Conservation (phyloP, 2,797 vertebrate genomes). For the Agapornis canus region DNA sequence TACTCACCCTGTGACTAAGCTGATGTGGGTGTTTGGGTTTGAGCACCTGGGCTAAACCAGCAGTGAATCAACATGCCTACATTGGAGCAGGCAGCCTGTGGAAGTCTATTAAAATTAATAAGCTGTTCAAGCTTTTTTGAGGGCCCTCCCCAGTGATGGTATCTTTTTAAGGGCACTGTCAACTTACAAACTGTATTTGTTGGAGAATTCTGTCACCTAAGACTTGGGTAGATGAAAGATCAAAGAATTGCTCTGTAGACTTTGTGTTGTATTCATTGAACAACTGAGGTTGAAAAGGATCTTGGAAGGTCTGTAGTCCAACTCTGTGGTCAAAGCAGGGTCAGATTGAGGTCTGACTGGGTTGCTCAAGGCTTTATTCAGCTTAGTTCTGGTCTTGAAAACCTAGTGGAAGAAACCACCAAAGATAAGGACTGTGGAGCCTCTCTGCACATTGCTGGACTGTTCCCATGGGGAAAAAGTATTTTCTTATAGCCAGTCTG, state of each 20-base stretch:
- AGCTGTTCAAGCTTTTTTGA: not conserved
- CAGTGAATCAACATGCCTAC: not conserved
- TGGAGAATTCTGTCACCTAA: not conserved
- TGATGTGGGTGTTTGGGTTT: not conserved
- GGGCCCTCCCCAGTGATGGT: not conserved
- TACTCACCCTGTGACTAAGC: not conserved
- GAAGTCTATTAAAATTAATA: not conserved
- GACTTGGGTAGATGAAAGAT: not conserved
- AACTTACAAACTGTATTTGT: not conserved
- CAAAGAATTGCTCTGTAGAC: not conserved
- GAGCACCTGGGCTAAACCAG: not conserved
- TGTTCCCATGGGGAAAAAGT: not conserved
- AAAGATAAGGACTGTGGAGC: not conserved
- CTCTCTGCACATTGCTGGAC: not conserved
- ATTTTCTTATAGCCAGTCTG: not conserved
- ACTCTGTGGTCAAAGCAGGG: not conserved
- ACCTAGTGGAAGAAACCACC: not conserved
- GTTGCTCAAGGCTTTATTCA: constrained; percentile 15
- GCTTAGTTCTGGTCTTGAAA: constrained; percentile 2
- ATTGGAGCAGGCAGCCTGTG: not conserved
- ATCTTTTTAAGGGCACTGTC: not conserved
- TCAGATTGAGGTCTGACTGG: constrained; percentile 1
- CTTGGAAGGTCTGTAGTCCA: not conserved
- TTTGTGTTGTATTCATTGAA: not conserved
- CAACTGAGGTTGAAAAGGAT: not conserved